Evolutionary conservation across 2,888 invertebrate species (phyloP).

Genomic region (Amiota communis): DNA sequence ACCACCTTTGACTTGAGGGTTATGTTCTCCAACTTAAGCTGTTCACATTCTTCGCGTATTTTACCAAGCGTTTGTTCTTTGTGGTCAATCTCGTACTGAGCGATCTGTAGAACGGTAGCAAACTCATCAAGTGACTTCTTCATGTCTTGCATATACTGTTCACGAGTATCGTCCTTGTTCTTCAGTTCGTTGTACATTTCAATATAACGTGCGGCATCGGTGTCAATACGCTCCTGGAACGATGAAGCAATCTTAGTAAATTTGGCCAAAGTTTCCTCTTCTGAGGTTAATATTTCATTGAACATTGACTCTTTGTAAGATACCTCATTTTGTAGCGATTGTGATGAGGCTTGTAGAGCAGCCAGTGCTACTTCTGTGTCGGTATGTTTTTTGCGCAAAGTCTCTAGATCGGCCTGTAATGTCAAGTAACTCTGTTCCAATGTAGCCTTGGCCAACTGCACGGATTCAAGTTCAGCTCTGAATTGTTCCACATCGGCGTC

Average conservation of each 20-base stretch:
- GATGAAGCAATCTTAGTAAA: constrained; percentile 73
- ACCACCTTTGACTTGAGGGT: constrained; percentile 70
- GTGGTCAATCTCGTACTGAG: constrained; percentile 71
- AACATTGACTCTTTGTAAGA: constrained; percentile 71
- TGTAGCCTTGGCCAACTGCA: constrained; percentile 67
- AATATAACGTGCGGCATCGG: constrained; percentile 70
- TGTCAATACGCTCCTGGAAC: constrained; percentile 73
- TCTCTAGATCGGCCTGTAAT: constrained; percentile 64
- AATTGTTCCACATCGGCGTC: constrained; percentile 73
- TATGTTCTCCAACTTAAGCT: constrained; percentile 71
- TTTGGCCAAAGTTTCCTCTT: constrained; percentile 72
- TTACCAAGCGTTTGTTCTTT: constrained; percentile 69
- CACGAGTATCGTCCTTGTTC: constrained; percentile 71
- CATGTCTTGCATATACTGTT: constrained; percentile 73
- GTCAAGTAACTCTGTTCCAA: constrained; percentile 65
- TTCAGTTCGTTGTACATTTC: constrained; percentile 71
- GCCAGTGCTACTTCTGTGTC: constrained; percentile 66
- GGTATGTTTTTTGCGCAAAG: constrained; percentile 58
- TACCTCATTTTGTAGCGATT: constrained; percentile 71
- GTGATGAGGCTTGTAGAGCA: constrained; percentile 65
- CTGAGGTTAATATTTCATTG: constrained; percentile 71
- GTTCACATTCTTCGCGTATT: constrained; percentile 71
- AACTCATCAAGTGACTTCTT: constrained; percentile 73
- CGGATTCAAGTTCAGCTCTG: constrained; percentile 69
- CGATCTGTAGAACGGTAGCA: constrained; percentile 72